These are phyloP conservation scores for Sarcophaga carnaria DNA, from an alignment of 2,888 invertebrate species.

Conservation along the genomic window DNA sequence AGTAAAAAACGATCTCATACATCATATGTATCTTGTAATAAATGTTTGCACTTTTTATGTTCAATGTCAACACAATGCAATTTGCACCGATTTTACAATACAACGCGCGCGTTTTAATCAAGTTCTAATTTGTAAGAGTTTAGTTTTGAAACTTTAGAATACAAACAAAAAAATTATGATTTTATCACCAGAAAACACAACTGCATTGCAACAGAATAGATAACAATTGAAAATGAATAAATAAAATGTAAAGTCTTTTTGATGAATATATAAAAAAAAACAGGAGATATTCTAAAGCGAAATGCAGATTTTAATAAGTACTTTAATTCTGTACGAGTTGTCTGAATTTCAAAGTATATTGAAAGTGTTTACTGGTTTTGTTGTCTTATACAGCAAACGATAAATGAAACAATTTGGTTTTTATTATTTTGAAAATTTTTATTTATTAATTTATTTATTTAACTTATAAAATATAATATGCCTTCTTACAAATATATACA, in stretches of 20 bases:
- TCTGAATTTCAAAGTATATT: conserved; percentile 76
- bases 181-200: conserved; percentile 77
- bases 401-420: conserved; percentile 40
- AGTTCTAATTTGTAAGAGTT: conserved; percentile 76
- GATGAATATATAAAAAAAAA: background rate
- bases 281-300: conserved; percentile 64
- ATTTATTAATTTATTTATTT: background rate
- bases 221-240: background rate
- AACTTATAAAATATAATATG: conserved; percentile 20
- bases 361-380: conserved; percentile 75
- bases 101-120: conserved; percentile 50
- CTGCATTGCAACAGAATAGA: conserved; percentile 76
- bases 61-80: conserved; percentile 59
- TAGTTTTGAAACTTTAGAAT: conserved; percentile 30
- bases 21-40: background rate
- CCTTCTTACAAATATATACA: background rate
- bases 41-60: conserved; percentile 56
- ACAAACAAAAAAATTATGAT: conserved; percentile 72
- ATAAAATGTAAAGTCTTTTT: background rate
- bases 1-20: too few species aligned
- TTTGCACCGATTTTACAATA: conserved; percentile 23
- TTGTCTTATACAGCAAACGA: conserved; percentile 48
- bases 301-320: conserved; percentile 78
- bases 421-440: background rate
- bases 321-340: conserved; percentile 80